Percentiles rank a stretch among this genome's conserved stretches.
phyloP scores from a whole-genome alignment of 2,888 invertebrate genomes.

The Xanthorhoe spadicearia region DNA sequence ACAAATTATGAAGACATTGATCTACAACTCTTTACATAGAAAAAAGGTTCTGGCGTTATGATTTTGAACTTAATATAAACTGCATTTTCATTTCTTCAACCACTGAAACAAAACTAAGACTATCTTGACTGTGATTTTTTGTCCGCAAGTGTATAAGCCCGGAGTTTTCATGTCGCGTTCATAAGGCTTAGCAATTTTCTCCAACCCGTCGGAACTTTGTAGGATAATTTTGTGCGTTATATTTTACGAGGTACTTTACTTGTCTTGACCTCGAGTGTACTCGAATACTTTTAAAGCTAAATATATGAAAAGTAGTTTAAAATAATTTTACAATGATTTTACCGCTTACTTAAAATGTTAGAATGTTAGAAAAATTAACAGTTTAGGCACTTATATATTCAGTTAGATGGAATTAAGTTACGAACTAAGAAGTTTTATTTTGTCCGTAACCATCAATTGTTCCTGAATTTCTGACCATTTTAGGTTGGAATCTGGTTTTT shows the following conservation, averaged over 20 bases:
- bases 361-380: no score
- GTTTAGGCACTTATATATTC: no score
- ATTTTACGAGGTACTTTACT: constrained; percentile 21
- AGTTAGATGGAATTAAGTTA: no score
- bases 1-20: background rate
- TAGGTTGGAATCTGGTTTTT: no score
- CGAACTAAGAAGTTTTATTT: no score
- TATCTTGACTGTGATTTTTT: constrained; percentile 17
- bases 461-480: no score
- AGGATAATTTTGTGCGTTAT: constrained; percentile 27
- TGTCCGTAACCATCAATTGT: no score
- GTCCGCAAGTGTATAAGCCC: constrained; percentile 20
- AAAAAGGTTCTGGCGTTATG: no score
- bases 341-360: background rate
- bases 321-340: background rate
- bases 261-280: constrained; percentile 15
- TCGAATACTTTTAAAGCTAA: background rate
- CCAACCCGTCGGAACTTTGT: constrained; percentile 53
- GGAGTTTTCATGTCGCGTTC: constrained; percentile 51
- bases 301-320: background rate
- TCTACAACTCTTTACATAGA: no score
- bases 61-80: no score
- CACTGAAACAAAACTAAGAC: background rate
- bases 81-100: no score
- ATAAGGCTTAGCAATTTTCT: constrained; percentile 53